Evolutionary conservation across 2,113 vertebrate species (phyloP), one percentile per base, ranked within the genome.

Genomic region (Plotosus lineatus): DNA sequence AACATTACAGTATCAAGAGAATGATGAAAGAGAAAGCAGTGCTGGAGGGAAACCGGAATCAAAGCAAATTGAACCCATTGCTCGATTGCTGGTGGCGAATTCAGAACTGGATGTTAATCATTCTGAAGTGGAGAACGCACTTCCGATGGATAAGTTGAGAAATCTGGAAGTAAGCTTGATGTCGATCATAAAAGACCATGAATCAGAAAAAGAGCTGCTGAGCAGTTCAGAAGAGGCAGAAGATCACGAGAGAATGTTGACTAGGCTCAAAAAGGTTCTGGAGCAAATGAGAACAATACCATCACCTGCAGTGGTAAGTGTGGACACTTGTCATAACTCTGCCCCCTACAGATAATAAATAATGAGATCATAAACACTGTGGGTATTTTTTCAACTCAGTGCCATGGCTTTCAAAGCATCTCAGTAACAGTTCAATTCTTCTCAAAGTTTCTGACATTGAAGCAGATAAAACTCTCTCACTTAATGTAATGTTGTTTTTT

Each of bases 151-250:
- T 82, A 96, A 90, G 85, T 91, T 97, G n/a, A 86, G 82, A 26
- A 93, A 96, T 77, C 85, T 96, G 88, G 94, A 97, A 87, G 87
- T 86, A 3, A 93, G 94, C n/a, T 84, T 97, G 61, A 88, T 86
- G 38, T 86, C 74, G n/a, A 92, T 94, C 85, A 93, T 94, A 73
- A 82, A 21, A 46, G 93, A 93, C 68, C 92, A 96, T 87, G 91
- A 95, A 71, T 85, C 94, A 48, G 95, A 95, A 89, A 95, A 94
- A 89, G 89, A 95, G 86, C 94, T 95, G 72, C 86, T 96, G 17
- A 88, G 90, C 85, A 90, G 90, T 84, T 94, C 94, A 9, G 93
- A 94, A 85, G 92, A 94, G 84, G 95, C 94, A 75, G 92, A 90
- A 33, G 89, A 95, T 84, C 97, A 97, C 78, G 95, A 97, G 90